Evolutionary conservation across 2,888 invertebrate genomes (phyloP).

Genomic region (Baccha elongata): DNA sequence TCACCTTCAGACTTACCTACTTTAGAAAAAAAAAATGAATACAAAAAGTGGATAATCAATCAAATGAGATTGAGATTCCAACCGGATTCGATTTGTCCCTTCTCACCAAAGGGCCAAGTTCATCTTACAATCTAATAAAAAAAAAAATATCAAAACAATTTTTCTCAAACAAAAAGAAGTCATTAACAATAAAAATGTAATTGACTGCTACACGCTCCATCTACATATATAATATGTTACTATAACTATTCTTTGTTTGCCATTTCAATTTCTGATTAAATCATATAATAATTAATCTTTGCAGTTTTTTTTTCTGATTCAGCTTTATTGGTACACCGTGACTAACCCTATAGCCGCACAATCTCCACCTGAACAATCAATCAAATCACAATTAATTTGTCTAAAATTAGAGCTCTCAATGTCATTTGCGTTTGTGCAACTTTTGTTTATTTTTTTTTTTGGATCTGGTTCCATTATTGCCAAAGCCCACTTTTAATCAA

Average conservation of each 20-base stretch:
- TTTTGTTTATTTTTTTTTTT: not conserved
- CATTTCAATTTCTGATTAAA: conserved; percentile 17
- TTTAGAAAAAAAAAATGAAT: not conserved
- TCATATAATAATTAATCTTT: conserved; percentile 24
- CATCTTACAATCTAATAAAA: too few relatives aligned
- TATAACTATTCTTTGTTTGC: conserved; percentile 15
- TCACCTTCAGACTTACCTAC: not conserved
- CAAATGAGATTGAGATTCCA: not conserved
- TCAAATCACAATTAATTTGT: conserved; percentile 36
- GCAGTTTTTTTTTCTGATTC: not conserved
- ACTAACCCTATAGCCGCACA: not conserved
- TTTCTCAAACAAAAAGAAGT: not conserved
- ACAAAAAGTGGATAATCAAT: not conserved
- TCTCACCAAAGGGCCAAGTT: not conserved
- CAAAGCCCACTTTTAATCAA: not conserved
- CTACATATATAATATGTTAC: too few relatives aligned
- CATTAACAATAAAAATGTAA: conserved; percentile 17
- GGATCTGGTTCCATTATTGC: not conserved
- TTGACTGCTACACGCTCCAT: conserved; percentile 3
- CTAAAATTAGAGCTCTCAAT: conserved; percentile 34
- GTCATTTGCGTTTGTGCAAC: conserved; percentile 30
- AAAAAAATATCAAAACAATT: conserved; percentile 1
- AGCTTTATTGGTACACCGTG: not conserved
- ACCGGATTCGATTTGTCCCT: not conserved
- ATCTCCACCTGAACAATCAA: conserved; percentile 17